These are phyloP conservation scores for Aulostomus chinensis DNA, from an alignment of 2,797 vertebrate species.

Conservation along the genomic window DNA sequence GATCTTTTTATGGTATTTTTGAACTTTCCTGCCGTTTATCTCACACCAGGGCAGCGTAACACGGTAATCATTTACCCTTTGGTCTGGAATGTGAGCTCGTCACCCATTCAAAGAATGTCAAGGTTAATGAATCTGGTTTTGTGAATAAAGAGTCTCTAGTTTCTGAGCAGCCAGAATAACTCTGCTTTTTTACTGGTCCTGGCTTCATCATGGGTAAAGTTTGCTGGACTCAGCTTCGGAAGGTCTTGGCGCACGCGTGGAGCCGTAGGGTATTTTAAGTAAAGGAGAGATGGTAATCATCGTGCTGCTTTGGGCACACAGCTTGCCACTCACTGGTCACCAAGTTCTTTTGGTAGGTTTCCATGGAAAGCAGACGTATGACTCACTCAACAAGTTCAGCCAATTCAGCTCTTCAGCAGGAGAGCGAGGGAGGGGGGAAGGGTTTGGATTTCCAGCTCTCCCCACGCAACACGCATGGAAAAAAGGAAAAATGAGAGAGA, in stretches of 20 bases:
- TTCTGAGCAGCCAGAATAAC: too few species aligned
- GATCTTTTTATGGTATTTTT: background rate
- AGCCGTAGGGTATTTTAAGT: slow-evolving; percentile 62
- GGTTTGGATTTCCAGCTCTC: slow-evolving; percentile 29
- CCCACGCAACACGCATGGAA: slow-evolving; percentile 43
- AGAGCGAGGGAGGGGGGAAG: slow-evolving; percentile 16
- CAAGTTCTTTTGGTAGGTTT: slow-evolving; percentile 55
- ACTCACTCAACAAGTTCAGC: slow-evolving; percentile 57
- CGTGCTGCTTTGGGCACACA: slow-evolving; percentile 34
- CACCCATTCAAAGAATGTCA: slow-evolving; percentile 56
- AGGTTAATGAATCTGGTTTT: slow-evolving; percentile 37
- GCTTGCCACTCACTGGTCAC: slow-evolving; percentile 47
- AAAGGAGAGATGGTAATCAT: slow-evolving; percentile 45
- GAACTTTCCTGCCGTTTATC: background rate
- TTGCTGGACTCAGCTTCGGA: slow-evolving; percentile 10
- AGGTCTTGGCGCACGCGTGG: background rate
- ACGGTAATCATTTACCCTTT: slow-evolving; percentile 36
- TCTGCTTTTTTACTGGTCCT: too few species aligned
- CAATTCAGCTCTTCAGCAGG: slow-evolving; percentile 43
- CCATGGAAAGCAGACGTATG: slow-evolving; percentile 72
- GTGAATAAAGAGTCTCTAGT: slow-evolving; percentile 6
- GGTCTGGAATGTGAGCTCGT: slow-evolving; percentile 44
- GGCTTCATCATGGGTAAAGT: background rate
- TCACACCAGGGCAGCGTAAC: background rate
- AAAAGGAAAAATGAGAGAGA: slow-evolving; percentile 40